Conservation (phyloP, 2,888 invertebrate genomes). For the Frankliniella fusca region DNA sequence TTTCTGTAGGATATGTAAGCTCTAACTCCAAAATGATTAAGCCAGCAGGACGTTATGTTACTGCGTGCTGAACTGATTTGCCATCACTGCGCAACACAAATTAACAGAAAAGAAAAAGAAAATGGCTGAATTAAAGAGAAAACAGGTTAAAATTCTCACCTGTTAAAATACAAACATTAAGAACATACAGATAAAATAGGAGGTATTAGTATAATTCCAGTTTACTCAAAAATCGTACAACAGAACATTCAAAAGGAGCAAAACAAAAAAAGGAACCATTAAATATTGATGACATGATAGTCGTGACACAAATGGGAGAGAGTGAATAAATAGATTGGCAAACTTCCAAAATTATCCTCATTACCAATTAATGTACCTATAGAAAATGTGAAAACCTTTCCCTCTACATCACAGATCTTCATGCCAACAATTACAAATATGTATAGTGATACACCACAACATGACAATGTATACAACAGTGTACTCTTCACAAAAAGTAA, state of each 20-base stretch:
- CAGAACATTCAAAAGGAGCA: neutral
- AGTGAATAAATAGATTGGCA: neutral
- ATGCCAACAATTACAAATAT: neutral
- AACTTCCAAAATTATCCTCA: neutral
- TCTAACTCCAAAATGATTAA: no score
- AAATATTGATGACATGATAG: neutral
- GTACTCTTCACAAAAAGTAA: neutral
- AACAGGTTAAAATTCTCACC: no score
- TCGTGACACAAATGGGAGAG: slow-evolving; percentile 9
- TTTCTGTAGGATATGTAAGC: neutral
- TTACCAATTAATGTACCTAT: neutral
- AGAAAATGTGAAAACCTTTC: neutral
- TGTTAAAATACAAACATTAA: no score
- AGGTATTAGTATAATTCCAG: neutral
- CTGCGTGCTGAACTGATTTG: no score
- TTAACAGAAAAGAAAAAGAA: no score
- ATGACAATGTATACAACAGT: neutral
- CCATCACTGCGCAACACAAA: no score
- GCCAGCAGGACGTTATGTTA: no score
- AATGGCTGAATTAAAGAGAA: no score
- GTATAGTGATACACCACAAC: neutral
- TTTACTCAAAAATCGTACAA: neutral
- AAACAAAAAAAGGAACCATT: neutral
- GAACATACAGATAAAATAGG: neutral
- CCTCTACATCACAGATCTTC: slow-evolving; percentile 4